Conservation (phyloP, 2,888 invertebrate species). For the Stenchaetothrips biformis region DNA sequence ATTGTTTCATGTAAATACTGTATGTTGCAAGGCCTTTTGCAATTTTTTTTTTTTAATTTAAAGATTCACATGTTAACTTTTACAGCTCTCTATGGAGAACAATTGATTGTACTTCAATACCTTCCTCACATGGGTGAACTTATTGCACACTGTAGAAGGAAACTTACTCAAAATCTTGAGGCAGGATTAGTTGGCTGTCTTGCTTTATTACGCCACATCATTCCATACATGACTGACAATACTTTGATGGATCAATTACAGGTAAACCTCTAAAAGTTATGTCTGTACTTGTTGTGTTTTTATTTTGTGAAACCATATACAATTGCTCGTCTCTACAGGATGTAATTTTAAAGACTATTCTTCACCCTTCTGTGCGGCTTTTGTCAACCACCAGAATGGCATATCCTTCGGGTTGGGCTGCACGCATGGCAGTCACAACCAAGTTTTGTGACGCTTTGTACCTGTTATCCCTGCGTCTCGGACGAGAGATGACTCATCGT, state of each 20-base stretch:
- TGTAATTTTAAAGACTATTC: slow-evolving; percentile 72
- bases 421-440: slow-evolving; percentile 68
- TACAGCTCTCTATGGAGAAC: slow-evolving; percentile 69
- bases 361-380: slow-evolving; percentile 76
- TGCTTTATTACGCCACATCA: slow-evolving; percentile 70
- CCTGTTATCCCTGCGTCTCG: slow-evolving; percentile 69
- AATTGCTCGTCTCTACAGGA: slow-evolving; percentile 57
- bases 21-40: background rate
- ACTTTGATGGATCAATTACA: slow-evolving; percentile 83
- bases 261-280: slow-evolving; percentile 48
- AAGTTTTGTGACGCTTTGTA: slow-evolving; percentile 79
- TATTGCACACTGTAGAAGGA: slow-evolving; percentile 71
- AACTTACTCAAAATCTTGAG: slow-evolving; percentile 78
- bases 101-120: slow-evolving; percentile 82
- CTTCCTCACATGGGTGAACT: slow-evolving; percentile 84
- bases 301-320: background rate
- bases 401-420: slow-evolving; percentile 75
- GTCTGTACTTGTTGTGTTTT: slow-evolving; percentile 19
- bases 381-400: slow-evolving; percentile 71
- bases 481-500: slow-evolving; percentile 66
- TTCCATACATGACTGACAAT: slow-evolving; percentile 76
- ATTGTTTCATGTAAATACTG: slow-evolving; percentile 8
- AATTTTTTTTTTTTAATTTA: slow-evolving; percentile 26
- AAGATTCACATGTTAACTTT: background rate
- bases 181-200: slow-evolving; percentile 82